Conservation (phyloP, 2,797 vertebrate genomes). For the Mormyrops attenuatus region DNA sequence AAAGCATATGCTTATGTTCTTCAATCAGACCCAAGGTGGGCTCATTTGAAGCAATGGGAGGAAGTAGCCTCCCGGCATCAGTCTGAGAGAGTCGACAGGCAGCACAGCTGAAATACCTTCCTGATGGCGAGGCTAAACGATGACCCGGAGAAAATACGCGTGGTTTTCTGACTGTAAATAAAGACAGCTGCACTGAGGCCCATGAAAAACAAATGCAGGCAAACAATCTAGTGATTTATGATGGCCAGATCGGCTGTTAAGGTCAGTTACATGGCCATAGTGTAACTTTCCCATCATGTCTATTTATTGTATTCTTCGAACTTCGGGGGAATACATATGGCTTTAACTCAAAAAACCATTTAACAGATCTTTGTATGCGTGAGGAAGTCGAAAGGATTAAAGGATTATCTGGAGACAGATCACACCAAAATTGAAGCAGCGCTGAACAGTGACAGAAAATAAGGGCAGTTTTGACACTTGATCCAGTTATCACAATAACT, state of each 20-base stretch:
- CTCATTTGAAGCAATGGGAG: not conserved
- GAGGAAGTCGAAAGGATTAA: not conserved
- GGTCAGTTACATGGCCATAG: not conserved
- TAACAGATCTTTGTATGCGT: not conserved
- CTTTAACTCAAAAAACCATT: not conserved
- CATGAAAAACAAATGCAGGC: not conserved
- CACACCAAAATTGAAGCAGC: not conserved
- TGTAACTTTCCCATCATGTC: not conserved
- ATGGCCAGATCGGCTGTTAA: not conserved
- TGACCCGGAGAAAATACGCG: not conserved
- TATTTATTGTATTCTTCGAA: not conserved
- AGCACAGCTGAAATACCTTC: not conserved
- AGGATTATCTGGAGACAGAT: not conserved
- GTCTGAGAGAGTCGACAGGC: not conserved
- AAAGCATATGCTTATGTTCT: not conserved
- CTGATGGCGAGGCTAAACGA: not conserved
- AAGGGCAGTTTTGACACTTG: not conserved
- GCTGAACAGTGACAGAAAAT: not conserved
- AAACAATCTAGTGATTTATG: not conserved
- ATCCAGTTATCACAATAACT: not conserved
- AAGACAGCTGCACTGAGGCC: not conserved
- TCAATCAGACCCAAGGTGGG: not conserved
- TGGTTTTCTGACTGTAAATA: not conserved
- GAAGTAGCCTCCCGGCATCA: not conserved
- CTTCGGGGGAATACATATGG: not conserved